Conservation (phyloP, 1,140 invertebrate species). For the Vanessa atalanta region DNA sequence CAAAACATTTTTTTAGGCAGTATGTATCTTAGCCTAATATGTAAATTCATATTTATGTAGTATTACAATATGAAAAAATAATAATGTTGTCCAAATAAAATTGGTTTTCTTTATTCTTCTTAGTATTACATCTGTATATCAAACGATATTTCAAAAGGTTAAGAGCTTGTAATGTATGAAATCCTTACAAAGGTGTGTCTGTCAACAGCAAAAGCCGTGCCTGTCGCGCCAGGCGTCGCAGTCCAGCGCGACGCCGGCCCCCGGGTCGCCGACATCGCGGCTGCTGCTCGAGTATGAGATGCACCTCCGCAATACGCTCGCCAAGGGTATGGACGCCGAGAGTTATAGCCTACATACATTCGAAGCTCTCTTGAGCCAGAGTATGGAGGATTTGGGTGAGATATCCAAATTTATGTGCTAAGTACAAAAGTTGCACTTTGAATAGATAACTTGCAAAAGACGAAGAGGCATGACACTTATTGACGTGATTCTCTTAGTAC, state of each 20-base stretch:
- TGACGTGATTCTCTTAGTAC: background rate
- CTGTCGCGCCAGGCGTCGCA: conserved; percentile 78
- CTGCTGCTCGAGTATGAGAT: conserved; percentile 96
- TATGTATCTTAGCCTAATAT: no score
- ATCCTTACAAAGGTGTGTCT: background rate
- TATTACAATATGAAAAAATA: no score
- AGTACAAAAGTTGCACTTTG: conserved; percentile 8
- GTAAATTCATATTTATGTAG: no score
- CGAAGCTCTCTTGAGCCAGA: conserved; percentile 94
- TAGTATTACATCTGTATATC: no score
- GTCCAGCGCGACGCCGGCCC: conserved; percentile 85
- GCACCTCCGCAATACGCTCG: conserved; percentile 95
- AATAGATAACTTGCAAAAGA: conserved; percentile 1
- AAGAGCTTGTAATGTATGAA: no score
- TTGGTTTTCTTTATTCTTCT: no score
- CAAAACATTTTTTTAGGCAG: no score
- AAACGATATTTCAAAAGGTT: no score
- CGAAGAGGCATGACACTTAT: background rate
- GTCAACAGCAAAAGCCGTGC: conserved; percentile 62
- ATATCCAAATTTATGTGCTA: conserved; percentile 32
- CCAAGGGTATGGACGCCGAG: conserved; percentile 96
- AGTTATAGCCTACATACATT: conserved; percentile 96
- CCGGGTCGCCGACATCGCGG: conserved; percentile 92
- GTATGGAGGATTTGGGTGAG: conserved; percentile 96
- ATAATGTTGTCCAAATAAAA: no score